Evolutionary conservation across 2,113 vertebrate genomes (phyloP).

Genomic region (Grammomys surdaster): DNA sequence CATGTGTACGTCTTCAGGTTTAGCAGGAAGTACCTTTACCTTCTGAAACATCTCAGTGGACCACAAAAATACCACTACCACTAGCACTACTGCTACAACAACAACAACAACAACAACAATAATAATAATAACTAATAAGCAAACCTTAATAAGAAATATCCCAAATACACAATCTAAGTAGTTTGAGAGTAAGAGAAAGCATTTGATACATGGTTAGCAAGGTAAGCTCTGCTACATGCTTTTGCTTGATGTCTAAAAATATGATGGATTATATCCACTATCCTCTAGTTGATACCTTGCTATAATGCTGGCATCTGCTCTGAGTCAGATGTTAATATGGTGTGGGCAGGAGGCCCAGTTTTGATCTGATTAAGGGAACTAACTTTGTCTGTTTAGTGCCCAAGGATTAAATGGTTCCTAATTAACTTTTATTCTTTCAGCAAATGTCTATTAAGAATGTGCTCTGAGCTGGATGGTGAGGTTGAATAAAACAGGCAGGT

Average conservation of each 20-base stretch:
- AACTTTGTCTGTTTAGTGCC: slow-evolving; percentile 73
- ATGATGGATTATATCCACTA: slow-evolving; percentile 65
- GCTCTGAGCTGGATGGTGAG: neutral
- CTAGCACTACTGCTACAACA: neutral
- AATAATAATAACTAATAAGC: neutral
- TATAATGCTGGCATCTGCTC: slow-evolving; percentile 75
- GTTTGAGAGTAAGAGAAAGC: neutral
- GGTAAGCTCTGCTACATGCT: neutral
- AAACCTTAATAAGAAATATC: neutral
- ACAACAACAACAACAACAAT: too few species aligned
- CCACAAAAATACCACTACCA: too few species aligned
- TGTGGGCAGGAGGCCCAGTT: slow-evolving; percentile 69
- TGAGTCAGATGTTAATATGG: slow-evolving; percentile 74
- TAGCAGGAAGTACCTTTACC: neutral
- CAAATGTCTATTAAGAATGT: slow-evolving; percentile 64
- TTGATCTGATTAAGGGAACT: slow-evolving; percentile 77
- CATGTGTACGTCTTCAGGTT: neutral
- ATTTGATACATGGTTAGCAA: neutral
- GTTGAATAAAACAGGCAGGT: slow-evolving; percentile 46
- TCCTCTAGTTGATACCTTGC: slow-evolving; percentile 63
- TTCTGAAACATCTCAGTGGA: neutral
- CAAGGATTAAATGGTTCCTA: slow-evolving; percentile 73
- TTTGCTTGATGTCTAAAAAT: slow-evolving; percentile 45
- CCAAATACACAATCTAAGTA: neutral
- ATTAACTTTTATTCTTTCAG: slow-evolving; percentile 76